Conservation (phyloP, 2,113 vertebrate genomes). For the Passer domesticus region DNA sequence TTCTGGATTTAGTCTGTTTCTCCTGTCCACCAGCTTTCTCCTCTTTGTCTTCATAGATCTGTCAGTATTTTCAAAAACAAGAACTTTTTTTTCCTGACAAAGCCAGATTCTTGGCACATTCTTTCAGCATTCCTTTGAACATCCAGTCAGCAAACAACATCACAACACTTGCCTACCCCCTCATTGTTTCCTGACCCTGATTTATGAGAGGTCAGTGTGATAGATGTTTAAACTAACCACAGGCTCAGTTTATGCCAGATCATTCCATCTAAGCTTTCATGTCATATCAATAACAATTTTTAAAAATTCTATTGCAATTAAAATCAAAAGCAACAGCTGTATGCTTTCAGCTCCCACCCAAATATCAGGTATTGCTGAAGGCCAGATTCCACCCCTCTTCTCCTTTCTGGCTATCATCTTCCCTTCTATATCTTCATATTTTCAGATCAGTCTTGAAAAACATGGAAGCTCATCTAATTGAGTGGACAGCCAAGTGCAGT, state of each 20-base stretch:
- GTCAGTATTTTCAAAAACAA: neutral
- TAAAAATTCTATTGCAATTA: neutral
- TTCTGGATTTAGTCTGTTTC: neutral
- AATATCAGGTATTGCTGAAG: neutral
- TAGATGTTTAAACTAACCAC: slow-evolving; percentile 35
- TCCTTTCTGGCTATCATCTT: neutral
- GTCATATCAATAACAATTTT: neutral
- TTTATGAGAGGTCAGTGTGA: slow-evolving; percentile 8
- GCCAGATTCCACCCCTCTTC: neutral
- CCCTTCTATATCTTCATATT: neutral
- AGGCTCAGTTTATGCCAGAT: slow-evolving; percentile 1
- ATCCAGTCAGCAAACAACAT: slow-evolving; percentile 57
- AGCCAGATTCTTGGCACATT: slow-evolving; percentile 54
- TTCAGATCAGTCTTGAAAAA: neutral
- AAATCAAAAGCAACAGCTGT: neutral
- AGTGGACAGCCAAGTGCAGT: neutral
- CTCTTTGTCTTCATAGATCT: neutral
- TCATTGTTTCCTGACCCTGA: slow-evolving; percentile 58
- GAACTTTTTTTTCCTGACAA: slow-evolving; percentile 1
- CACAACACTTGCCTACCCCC: slow-evolving; percentile 10
- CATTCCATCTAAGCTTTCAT: slow-evolving; percentile 5
- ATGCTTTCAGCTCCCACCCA: neutral
- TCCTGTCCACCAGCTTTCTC: rapidly evolving
- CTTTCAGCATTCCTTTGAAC: slow-evolving; percentile 46
- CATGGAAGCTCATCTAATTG: neutral